Conservation (phyloP, 2,888 invertebrate species). For the Nudaria mundana region DNA sequence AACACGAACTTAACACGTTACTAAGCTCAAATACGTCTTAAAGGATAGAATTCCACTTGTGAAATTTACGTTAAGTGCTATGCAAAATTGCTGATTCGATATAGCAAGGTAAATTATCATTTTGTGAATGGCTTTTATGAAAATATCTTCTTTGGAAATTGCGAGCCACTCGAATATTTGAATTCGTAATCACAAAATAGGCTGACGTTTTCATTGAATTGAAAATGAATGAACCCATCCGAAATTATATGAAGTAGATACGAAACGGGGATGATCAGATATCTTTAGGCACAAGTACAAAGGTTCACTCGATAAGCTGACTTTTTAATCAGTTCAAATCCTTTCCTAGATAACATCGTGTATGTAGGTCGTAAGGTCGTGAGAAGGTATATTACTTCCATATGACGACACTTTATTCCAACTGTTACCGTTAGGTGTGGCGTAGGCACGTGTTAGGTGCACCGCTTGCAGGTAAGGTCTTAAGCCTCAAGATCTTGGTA, state of each 20-base stretch:
- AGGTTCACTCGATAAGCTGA: too few relatives aligned
- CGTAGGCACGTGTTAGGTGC: too few relatives aligned
- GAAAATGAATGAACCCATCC: slow-evolving; percentile 37
- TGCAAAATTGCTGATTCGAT: slow-evolving; percentile 25
- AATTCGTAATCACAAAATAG: slow-evolving; percentile 29
- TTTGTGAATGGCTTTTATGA: slow-evolving; percentile 19
- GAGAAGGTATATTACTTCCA: too few relatives aligned
- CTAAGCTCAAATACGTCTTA: slow-evolving; percentile 23
- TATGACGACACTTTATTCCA: too few relatives aligned
- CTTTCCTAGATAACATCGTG: too few relatives aligned
- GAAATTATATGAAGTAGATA: slow-evolving; percentile 39
- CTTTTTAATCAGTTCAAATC: too few relatives aligned
- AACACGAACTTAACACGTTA: slow-evolving; percentile 17
- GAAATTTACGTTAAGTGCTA: slow-evolving; percentile 22
- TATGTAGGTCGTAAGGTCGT: too few relatives aligned
- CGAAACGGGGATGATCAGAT: slow-evolving; percentile 40
- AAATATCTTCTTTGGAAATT: slow-evolving; percentile 20
- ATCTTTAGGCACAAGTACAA: slow-evolving; percentile 33
- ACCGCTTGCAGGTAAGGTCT: too few relatives aligned
- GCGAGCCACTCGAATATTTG: slow-evolving; percentile 17
- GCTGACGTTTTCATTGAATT: slow-evolving; percentile 34
- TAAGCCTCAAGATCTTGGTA: too few relatives aligned
- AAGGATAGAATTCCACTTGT: slow-evolving; percentile 21
- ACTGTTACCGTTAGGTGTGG: too few relatives aligned
- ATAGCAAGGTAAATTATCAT: slow-evolving; percentile 28